Conservation (phyloP, 2,888 invertebrate genomes). For the Steinernema scapterisci region DNA sequence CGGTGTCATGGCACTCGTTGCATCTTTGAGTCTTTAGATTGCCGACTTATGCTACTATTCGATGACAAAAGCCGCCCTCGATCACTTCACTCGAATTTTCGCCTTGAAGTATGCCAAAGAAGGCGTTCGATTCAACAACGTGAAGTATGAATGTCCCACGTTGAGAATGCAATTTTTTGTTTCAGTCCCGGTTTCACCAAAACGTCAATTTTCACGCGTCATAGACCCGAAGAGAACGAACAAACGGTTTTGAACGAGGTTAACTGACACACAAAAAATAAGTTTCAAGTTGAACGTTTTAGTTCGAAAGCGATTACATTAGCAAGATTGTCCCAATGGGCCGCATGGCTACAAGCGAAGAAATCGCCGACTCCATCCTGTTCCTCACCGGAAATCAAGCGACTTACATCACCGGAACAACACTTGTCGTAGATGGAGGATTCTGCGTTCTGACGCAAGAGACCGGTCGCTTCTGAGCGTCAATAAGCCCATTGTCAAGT, state of each 20-base stretch:
- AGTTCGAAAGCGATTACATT: slow-evolving; percentile 16
- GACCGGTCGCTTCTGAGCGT: slow-evolving; percentile 1
- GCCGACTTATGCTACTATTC: slow-evolving; percentile 11
- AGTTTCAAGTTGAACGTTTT: not conserved
- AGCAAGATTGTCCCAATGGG: slow-evolving; percentile 13
- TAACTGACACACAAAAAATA: not conserved
- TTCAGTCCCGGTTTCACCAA: slow-evolving; percentile 21
- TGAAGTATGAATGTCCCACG: not conserved
- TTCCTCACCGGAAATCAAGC: slow-evolving; percentile 13
- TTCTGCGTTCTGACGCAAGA: slow-evolving; percentile 23
- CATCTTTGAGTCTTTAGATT: not conserved
- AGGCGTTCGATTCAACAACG: slow-evolving; percentile 17
- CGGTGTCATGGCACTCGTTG: not conserved
- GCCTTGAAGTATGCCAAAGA: not conserved
- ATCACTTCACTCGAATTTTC: slow-evolving; percentile 13
- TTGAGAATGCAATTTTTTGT: not conserved
- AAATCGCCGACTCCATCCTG: slow-evolving; percentile 8
- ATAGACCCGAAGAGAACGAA: not conserved
- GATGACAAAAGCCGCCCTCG: slow-evolving; percentile 14
- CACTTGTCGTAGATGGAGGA: slow-evolving; percentile 15
- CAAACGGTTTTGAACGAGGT: slow-evolving; percentile 4
- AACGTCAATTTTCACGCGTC: slow-evolving; percentile 19
- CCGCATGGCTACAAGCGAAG: slow-evolving; percentile 16
- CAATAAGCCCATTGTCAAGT: too few species aligned
- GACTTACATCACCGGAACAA: slow-evolving; percentile 26